Evolutionary conservation across 2,113 vertebrate genomes (phyloP).

Genomic region (Istiophorus platypterus): DNA sequence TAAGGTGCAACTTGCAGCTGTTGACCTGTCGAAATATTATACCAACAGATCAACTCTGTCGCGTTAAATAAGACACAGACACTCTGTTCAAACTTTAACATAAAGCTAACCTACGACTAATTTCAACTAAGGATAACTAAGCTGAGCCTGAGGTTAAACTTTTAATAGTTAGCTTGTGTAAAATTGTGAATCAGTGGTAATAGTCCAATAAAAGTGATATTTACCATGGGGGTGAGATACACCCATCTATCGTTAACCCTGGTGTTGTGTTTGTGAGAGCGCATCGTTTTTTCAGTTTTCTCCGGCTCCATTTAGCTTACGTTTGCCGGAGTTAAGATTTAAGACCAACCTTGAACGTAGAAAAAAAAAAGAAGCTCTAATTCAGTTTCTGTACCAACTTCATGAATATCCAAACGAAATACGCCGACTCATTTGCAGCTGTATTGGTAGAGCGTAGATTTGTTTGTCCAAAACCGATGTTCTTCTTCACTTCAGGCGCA

Average conservation of each 20-base stretch:
- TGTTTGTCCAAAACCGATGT: background rate
- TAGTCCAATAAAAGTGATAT: background rate
- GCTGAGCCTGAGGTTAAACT: background rate
- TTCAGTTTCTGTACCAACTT: background rate
- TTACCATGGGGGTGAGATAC: constrained; percentile 76
- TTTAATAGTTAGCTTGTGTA: background rate
- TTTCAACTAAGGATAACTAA: background rate
- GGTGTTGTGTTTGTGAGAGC: constrained; percentile 57
- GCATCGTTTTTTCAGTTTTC: constrained; percentile 24
- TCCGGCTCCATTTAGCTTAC: constrained; percentile 48
- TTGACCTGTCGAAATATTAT: constrained; percentile 68
- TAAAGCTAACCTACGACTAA: background rate
- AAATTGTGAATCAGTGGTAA: background rate
- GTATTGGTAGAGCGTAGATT: background rate
- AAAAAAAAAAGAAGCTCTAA: background rate
- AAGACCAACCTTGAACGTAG: background rate
- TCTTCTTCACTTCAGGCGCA: too few species aligned
- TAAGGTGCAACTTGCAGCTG: constrained; percentile 78
- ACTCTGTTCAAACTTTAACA: background rate
- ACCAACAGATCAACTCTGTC: background rate
- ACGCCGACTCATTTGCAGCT: background rate
- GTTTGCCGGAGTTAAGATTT: background rate
- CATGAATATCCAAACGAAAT: background rate
- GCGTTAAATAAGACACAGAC: background rate
- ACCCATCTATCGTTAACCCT: constrained; percentile 22